Evolutionary conservation across 2,797 vertebrate species (phyloP), one percentile per base, ranked within the genome.

Genomic region (Miichthys miiuy): DNA sequence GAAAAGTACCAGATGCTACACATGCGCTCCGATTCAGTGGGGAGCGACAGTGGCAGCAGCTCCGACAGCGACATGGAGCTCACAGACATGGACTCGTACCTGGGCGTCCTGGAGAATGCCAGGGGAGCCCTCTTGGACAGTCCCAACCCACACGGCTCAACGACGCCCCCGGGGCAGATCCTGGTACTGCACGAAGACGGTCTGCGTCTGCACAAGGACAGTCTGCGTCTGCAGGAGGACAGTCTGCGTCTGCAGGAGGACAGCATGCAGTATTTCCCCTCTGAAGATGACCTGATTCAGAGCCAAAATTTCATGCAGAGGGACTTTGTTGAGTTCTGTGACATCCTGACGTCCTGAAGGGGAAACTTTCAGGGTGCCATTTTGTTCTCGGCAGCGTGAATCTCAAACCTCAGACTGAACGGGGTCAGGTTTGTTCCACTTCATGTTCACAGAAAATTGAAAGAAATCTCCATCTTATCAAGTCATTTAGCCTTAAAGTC

Each of bases 1-100:
- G 97, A 97, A 85, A 97, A 97, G 88, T 97, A 97, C 79, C 96
- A 96, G 91, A 94, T 97, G 81, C 93, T 96, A 93, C 96, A 97
- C 77, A 91, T 97, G 94, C 93, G 96, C 27, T 97, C 96, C 0
- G 97, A 97, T 90, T 97, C 97, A 0, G 92, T 97, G 72, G 96
- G 96, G 8, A 96, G 95, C 4, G 97, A 97, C 86, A 83, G 88
- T 4, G 80, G 90, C 79, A 84, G 87, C 74, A 77, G 91, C 64
- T 96, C 96, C 0, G 96, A 97, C 90, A 96, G 95, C 63, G 96
- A 97, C 84, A 77, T 92, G 90, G 96, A 97, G 90, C 95, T 96
- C 63, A 94, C 96, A 3, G 96, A 97, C 86, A 97, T 97, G 96
- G 97, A 97, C 92, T 96, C 96, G 0, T 97, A 97, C 86, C 87